Evolutionary conservation across 2,888 invertebrate species (phyloP).

Genomic region (Phyllotreta striolata): DNA sequence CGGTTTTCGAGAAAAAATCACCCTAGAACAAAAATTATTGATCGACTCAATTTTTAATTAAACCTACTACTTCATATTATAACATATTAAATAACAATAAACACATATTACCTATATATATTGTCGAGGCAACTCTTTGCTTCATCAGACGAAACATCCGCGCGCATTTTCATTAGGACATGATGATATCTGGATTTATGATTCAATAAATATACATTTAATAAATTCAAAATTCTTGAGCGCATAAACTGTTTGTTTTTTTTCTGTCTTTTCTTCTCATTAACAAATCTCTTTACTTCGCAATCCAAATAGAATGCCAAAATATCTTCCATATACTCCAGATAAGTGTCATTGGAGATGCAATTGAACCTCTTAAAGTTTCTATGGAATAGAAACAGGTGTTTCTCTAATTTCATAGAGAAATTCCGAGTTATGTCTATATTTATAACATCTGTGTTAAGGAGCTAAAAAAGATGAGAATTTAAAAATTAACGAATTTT

Average conservation of each 20-base stretch:
- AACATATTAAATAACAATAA: slow-evolving; percentile 12
- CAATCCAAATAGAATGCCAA: slow-evolving; percentile 47
- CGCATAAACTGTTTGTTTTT: slow-evolving; percentile 37
- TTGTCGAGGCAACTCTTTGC: slow-evolving; percentile 47
- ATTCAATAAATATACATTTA: slow-evolving; percentile 46
- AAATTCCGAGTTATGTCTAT: slow-evolving; percentile 11
- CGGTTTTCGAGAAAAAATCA: slow-evolving; percentile 45
- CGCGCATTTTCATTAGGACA: slow-evolving; percentile 49
- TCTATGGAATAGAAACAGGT: slow-evolving; percentile 46
- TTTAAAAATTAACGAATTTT: background rate
- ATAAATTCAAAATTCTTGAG: slow-evolving; percentile 41
- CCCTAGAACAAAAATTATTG: slow-evolving; percentile 41
- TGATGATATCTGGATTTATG: slow-evolving; percentile 47
- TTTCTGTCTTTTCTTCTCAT: slow-evolving; percentile 38
- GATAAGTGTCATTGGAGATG: slow-evolving; percentile 45
- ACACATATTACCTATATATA: slow-evolving; percentile 48
- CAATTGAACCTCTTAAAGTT: slow-evolving; percentile 44
- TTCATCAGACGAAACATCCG: slow-evolving; percentile 36
- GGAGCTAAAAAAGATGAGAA: slow-evolving; percentile 16
- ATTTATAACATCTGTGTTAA: slow-evolving; percentile 16
- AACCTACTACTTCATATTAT: background rate
- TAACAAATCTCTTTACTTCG: slow-evolving; percentile 42
- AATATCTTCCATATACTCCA: slow-evolving; percentile 50
- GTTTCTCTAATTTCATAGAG: slow-evolving; percentile 29
- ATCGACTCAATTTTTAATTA: background rate